A percentile compares a stretch with the other conserved stretches of the same genome.
These are phyloP conservation scores for Berghia stephanieae DNA, from an alignment of 1,140 invertebrate genomes.

Conservation along the genomic window DNA sequence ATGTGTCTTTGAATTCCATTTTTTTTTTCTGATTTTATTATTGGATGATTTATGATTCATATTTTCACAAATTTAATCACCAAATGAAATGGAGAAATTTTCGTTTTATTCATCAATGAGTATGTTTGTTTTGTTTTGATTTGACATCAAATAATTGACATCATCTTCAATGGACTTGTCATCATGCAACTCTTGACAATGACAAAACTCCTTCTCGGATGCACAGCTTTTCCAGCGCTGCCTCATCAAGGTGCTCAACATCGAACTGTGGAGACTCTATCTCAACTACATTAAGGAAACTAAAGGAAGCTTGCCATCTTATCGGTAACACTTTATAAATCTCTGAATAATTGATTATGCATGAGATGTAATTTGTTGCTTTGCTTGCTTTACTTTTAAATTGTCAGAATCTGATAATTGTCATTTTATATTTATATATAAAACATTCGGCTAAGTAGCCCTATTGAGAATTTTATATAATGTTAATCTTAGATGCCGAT, in stretches of 20 bases:
- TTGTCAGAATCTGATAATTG: neutral
- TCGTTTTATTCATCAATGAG: too few species aligned
- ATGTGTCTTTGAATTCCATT: too few species aligned
- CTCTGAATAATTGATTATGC: neutral
- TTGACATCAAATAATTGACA: too few species aligned
- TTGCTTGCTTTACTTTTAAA: neutral
- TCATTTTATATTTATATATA: constrained; percentile 16
- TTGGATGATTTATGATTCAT: too few species aligned
- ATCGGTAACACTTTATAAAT: constrained; percentile 77
- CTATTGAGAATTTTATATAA: neutral
- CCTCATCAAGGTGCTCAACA: constrained; percentile 97
- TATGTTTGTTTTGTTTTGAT: too few species aligned
- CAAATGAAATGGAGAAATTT: too few species aligned
- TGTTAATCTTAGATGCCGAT: too few species aligned
- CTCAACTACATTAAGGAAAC: constrained; percentile 98
- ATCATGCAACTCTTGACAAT: neutral
- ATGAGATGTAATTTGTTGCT: neutral
- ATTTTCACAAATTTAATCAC: too few species aligned
- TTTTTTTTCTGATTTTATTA: too few species aligned
- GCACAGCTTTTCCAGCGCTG: constrained; percentile 95
- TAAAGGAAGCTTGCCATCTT: constrained; percentile 89
- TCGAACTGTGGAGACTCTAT: constrained; percentile 98
- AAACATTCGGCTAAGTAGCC: too few species aligned
- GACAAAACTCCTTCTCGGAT: neutral
- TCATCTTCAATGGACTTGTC: neutral